Percentiles rank a stretch among this genome's conserved stretches.
Conservation (phyloP, 2,797 vertebrate species). For the Semaprochilodus insignis region DNA sequence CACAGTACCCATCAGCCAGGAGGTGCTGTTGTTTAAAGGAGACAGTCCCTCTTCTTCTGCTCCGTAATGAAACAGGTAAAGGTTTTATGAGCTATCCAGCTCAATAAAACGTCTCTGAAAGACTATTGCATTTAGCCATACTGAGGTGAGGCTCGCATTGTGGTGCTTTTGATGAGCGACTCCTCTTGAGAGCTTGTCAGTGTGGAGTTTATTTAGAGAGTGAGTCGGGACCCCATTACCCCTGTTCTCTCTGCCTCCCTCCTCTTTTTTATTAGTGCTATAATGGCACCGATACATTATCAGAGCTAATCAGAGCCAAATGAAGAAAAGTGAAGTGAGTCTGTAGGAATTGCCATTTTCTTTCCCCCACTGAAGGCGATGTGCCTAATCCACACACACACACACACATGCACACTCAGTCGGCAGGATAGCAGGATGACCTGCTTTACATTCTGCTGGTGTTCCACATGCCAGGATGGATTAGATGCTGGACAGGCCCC, state of each 20-base stretch:
- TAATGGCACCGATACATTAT: constrained; percentile 90
- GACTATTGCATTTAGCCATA: constrained; percentile 42
- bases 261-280: constrained; percentile 74
- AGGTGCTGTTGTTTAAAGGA: constrained; percentile 45
- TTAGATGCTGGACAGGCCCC: constrained; percentile 89
- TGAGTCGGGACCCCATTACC: constrained; percentile 68
- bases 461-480: constrained; percentile 82
- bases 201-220: constrained; percentile 69
- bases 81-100: constrained; percentile 41
- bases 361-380: constrained; percentile 60
- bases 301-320: constrained; percentile 91
- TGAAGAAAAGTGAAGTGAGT: constrained; percentile 91
- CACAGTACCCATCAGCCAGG: constrained; percentile 20
- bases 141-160: constrained; percentile 18
- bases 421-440: constrained; percentile 69
- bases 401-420: constrained; percentile 25
- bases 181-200: constrained; percentile 57
- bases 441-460: constrained; percentile 87
- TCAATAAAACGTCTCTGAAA: constrained; percentile 40
- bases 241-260: constrained; percentile 57
- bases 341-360: constrained; percentile 83
- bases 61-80: constrained; percentile 4
- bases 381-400: constrained; percentile 29
- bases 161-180: constrained; percentile 44
- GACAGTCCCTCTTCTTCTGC: constrained; percentile 21